Percentiles rank a stretch among this genome's conserved stretches.
Evolutionary conservation across 2,888 invertebrate species (phyloP).

Genomic region (Tetragnatha montana): DNA sequence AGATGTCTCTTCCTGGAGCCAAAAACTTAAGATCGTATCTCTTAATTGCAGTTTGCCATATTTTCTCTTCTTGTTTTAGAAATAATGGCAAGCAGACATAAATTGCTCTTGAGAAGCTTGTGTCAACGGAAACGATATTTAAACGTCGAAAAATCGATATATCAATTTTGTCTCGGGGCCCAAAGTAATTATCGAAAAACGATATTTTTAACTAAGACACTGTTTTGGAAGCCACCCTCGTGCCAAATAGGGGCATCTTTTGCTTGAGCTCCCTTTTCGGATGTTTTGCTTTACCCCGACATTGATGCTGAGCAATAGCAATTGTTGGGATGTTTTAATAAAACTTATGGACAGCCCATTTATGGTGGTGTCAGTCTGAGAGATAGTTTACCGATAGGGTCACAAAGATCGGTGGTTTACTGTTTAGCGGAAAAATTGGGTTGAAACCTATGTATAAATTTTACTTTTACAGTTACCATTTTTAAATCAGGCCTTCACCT

Average conservation of each 20-base stretch:
- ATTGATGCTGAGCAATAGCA: background rate
- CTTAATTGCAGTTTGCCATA: slow-evolving; percentile 27
- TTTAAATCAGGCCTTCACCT: no score
- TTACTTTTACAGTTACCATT: no score
- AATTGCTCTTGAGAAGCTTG: slow-evolving; percentile 28
- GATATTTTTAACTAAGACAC: slow-evolving; percentile 46
- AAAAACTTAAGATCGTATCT: slow-evolving; percentile 4
- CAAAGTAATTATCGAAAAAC: slow-evolving; percentile 68
- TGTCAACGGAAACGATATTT: slow-evolving; percentile 45
- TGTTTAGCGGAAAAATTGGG: no score
- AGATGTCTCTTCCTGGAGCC: background rate
- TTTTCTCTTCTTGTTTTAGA: slow-evolving; percentile 17
- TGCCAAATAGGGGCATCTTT: background rate
- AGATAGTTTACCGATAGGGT: background rate
- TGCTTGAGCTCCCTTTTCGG: background rate
- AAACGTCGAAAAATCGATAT: slow-evolving; percentile 59
- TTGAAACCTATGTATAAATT: no score
- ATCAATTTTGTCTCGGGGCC: slow-evolving; percentile 51
- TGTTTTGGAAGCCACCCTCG: background rate
- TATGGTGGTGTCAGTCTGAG: background rate
- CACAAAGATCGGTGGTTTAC: no score
- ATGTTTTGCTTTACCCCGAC: background rate
- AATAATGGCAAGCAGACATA: slow-evolving; percentile 35
- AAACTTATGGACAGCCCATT: background rate
- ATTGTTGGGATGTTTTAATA: background rate